Evolutionary conservation across 2,888 invertebrate species (phyloP).

Genomic region (Caradrina kadenii): DNA sequence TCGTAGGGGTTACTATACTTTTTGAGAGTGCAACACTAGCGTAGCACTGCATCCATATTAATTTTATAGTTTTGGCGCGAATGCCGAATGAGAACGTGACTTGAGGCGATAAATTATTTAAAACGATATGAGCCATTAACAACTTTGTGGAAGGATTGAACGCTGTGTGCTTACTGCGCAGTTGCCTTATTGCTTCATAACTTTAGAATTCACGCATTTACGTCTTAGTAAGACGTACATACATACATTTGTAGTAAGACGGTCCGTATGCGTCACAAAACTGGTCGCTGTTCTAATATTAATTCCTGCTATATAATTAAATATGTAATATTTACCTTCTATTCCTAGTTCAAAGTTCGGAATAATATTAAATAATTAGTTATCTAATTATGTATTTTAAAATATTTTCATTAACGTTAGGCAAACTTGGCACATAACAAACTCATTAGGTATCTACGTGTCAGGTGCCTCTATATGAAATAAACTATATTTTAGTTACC

Average conservation of each 20-base stretch:
- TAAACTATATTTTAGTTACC: too few species aligned
- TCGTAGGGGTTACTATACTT: too few species aligned
- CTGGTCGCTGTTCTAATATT: conserved; percentile 16
- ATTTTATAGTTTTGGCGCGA: conserved; percentile 62
- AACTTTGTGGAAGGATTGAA: conserved; percentile 64
- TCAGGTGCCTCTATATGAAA: too few species aligned
- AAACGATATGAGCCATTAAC: conserved; percentile 54
- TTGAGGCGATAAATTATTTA: conserved; percentile 57
- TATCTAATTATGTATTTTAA: not conserved
- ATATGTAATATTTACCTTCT: conserved; percentile 13
- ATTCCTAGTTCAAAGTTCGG: not conserved
- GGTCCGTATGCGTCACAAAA: conserved; percentile 16
- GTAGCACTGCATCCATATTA: conserved; percentile 23
- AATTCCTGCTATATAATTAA: not conserved
- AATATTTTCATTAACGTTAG: not conserved
- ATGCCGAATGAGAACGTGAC: conserved; percentile 66
- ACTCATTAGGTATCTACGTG: not conserved
- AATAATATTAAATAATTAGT: not conserved
- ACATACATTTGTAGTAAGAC: too few species aligned
- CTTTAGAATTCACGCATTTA: conserved; percentile 25
- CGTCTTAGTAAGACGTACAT: conserved; percentile 22
- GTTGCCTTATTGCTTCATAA: conserved; percentile 42
- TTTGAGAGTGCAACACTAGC: conserved; percentile 28
- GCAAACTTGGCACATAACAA: not conserved
- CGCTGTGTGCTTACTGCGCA: conserved; percentile 49